A percentile compares a stretch with the other conserved stretches of the same genome.
Conservation (phyloP, 37 sponge, comb jelly and placozoan genomes). For the Beroe forskalii region DNA sequence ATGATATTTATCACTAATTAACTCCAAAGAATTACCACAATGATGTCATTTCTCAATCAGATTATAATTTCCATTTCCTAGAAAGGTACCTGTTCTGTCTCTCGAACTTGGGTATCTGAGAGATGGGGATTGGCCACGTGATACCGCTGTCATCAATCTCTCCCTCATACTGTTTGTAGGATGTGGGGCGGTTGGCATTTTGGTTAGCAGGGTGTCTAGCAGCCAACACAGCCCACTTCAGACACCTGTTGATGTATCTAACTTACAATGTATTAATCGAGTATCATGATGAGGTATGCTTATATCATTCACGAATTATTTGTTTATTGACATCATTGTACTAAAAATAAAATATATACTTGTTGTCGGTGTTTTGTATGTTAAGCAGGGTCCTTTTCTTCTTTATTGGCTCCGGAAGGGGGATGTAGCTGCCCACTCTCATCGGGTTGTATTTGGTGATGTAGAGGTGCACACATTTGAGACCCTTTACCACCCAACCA, state of each 20-base stretch:
- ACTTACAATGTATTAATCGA: too few relatives aligned
- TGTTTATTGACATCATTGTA: too few relatives aligned
- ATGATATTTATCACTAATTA: not conserved
- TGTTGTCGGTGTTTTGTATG: conserved; percentile 3
- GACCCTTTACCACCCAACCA: not conserved
- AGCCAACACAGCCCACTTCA: conserved; percentile 30
- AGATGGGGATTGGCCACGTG: conserved; percentile 4
- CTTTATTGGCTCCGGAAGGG: not conserved
- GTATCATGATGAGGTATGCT: too few relatives aligned
- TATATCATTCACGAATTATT: too few relatives aligned
- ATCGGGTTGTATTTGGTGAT: conserved; percentile 38
- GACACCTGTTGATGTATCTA: too few relatives aligned
- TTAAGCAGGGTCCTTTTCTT: not conserved
- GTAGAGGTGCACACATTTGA: not conserved
- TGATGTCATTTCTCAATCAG: too few relatives aligned
- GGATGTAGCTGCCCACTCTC: not conserved
- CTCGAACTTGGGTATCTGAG: conserved; percentile 36
- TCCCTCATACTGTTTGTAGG: conserved; percentile 2
- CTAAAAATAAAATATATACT: not conserved
- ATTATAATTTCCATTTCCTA: too few relatives aligned
- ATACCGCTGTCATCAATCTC: conserved; percentile 30
- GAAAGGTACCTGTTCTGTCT: conserved; percentile 22
- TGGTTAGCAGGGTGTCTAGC: conserved; percentile 20
- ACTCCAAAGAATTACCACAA: too few relatives aligned
- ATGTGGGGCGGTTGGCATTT: not conserved